Base-by-base conservation (phyloP, 2,888 invertebrate species). In the Phaonia tiefii region DNA sequence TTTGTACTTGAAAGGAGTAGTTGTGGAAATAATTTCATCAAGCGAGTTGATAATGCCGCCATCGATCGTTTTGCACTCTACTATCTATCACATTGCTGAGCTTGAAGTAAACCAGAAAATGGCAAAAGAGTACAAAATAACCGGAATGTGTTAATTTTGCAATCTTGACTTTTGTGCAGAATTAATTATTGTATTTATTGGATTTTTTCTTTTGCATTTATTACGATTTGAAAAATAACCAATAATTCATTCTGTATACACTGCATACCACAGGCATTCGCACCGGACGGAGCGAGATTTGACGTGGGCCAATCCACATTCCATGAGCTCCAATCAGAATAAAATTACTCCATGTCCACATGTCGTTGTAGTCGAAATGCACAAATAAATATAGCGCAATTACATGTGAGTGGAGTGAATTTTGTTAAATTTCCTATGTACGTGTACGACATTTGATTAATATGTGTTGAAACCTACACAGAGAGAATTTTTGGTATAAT, bases 281-380 rank as follows among this genome's bases (percentile, higher is more conserved):
- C 13, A 44, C 26, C 3, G 39, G 37, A 54, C 37, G 31, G 31
- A n/a, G n/a, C 31, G 26, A 15, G 65, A 46, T 70, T 69, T 46
- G 20, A 70, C 56, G 79, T 79, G 79, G 79, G 74, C 22, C 66
- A 75, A 60, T 79, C 74, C 15, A 65, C 74, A 79, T 79, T 79
- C 74, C 56, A 66, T 49, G 46, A 15, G 4, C 7, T 22, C 2
- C 7, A 65, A 44, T 22, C 26, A 56, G 56, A 56, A 56, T 26
- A n/a, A 22, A 56, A 5, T 11, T 22, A 56, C 2, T 56, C 13
- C 22, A 56, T 26, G 25, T 56, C n/a, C 56, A 56, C 11, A 25
- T 56, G 1, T 20, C 2, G 25, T 11, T 7, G 20, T 22, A 13
- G 20, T 2, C 17, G 20, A 11, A 5, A 56, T 56, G 56, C n/a